Evolutionary conservation across 2,797 vertebrate species (phyloP).

Genomic region (Meriones psammophilus): DNA sequence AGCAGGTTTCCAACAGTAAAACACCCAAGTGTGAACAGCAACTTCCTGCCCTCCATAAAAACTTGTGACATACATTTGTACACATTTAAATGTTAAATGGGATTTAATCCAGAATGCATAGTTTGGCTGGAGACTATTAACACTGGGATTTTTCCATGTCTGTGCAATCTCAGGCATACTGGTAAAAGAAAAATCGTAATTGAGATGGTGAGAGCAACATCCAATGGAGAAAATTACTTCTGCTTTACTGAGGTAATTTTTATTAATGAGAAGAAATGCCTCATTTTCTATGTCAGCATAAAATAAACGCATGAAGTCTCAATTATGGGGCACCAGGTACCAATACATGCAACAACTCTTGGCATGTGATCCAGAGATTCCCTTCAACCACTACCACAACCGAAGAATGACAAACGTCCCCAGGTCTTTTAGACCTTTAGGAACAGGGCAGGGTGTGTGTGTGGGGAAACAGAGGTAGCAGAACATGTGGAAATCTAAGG

Average conservation of each 20-base stretch:
- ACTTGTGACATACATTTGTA: constrained; percentile 9
- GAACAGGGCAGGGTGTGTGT: background rate
- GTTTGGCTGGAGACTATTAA: constrained; percentile 43
- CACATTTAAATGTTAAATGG: constrained; percentile 55
- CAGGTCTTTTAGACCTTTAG: background rate
- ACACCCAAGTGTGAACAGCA: background rate
- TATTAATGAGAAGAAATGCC: constrained; percentile 49
- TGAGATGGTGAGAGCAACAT: background rate
- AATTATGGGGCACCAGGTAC: background rate
- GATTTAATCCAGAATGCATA: constrained; percentile 34
- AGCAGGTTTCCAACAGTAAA: background rate
- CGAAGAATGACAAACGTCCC: background rate
- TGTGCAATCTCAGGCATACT: background rate
- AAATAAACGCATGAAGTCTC: background rate
- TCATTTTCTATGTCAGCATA: constrained; percentile 17
- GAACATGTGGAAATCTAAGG: background rate
- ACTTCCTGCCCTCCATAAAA: constrained; percentile 48
- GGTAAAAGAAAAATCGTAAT: constrained; percentile 52
- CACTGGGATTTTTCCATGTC: background rate
- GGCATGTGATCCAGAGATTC: background rate
- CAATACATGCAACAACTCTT: background rate
- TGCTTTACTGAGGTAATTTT: constrained; percentile 50
- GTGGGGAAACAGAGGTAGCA: background rate
- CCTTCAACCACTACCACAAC: background rate
- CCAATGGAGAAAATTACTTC: constrained; percentile 53